Conservation (phyloP, 2,113 vertebrate species). For the Cygnus buccinator region DNA sequence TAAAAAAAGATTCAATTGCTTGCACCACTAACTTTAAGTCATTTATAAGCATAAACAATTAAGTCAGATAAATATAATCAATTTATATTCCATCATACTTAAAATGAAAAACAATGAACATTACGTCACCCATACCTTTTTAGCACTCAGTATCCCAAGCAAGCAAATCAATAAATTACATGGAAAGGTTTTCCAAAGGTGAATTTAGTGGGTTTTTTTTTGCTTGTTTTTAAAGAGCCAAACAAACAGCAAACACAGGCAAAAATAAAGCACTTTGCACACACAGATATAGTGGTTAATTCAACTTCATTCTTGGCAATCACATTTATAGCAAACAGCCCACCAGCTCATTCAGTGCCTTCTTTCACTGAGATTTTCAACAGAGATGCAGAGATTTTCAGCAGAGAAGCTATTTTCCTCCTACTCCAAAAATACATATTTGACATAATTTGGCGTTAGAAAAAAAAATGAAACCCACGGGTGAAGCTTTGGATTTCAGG, state of each 20-base stretch:
- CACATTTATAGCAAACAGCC: background rate
- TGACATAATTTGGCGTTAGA: background rate
- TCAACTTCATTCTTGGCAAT: background rate
- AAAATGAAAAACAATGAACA: background rate
- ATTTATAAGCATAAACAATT: background rate
- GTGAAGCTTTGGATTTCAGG: background rate
- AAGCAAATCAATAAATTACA: background rate
- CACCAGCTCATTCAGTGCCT: background rate
- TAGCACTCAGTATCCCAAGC: background rate
- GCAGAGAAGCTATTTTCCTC: accelerated
- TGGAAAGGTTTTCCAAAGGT: background rate
- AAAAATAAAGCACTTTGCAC: background rate
- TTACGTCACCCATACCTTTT: background rate
- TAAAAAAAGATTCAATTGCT: background rate
- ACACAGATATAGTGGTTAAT: accelerated
- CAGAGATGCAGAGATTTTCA: background rate
- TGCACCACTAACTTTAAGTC: background rate
- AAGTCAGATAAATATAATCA: background rate
- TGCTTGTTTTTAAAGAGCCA: background rate
- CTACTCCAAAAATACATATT: accelerated
- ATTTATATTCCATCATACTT: background rate
- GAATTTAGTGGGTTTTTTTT: background rate
- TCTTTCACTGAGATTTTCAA: background rate
- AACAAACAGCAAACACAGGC: background rate
- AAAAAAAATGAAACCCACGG: accelerated